Base-by-base conservation (phyloP, 2,888 invertebrate genomes). In the Athripsodes cinereus region DNA sequence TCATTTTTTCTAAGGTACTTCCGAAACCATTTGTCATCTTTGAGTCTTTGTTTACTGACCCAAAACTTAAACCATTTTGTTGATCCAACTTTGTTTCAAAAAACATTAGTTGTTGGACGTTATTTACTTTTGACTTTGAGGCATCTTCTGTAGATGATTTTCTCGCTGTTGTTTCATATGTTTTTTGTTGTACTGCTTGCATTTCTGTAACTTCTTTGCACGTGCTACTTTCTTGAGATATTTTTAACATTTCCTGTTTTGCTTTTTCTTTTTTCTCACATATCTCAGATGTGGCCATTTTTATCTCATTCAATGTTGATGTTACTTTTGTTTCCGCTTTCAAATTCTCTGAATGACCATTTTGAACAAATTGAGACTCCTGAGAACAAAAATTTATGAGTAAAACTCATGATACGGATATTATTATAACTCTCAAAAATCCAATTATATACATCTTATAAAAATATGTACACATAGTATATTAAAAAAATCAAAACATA, bases 161-260 rank as follows among this genome's bases (percentile, higher is more conserved):
- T 40, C 40, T 2, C 13, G 16, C 16, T 3, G 13, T n/a, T 40
- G 40, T 40, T 16, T 16, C 40, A 40, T 13, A n/a, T 40, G 40
- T 16, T 40, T n/a, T 40, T 13, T 16, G 11, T 18, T 40, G n/a
- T 16, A 11, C 16, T 1, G 50, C 20, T 10, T 22, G 21, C 13
- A 16, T 8, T 16, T 55, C 55, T n/a, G 18, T 49, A 8, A 34
- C n/a, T 22, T 49, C 55, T 16, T 18, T 48, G 6, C 34, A 49
- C 34, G 34, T 48, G 13, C 13, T 40, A 13, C 5, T 40, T 16
- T 40, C 40, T n/a, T 40, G 13, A 13, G 16, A 13, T 5, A n/a
- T 8, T 40, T 13, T 40, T 31, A 8, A 11, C 6, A 8, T 8
- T 31, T 31, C 31, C 8, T 31, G 31, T 40, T 13, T 40, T 26